Base-by-base conservation (phyloP, 2,888 invertebrate species). In the Siphlonurus alternatus region DNA sequence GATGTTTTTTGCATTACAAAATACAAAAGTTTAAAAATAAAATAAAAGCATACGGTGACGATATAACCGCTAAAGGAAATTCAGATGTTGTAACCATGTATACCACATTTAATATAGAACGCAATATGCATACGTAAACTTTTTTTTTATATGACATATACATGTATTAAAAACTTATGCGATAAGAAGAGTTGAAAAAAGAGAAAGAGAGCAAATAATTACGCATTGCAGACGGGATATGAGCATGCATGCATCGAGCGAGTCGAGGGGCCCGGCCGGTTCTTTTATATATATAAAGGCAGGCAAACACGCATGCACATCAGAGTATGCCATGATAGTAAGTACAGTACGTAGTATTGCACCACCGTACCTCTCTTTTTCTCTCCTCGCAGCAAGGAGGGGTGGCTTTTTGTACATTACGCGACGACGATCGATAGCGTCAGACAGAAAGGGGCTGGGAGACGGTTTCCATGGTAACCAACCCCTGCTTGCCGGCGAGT, bases 381-480 rank as follows among this genome's bases (percentile, higher is more conserved):
- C 10, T n/a, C 10, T 10, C 10, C 53, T 15, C 10, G 53, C 53
- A 51, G 53, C 10, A 10, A 51, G 53, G 22, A 56, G 22, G 56
- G 56, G 56, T 56, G 56, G 56, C 56, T 56, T 56, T 56, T 56
- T 56, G 56, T 56, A 22, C 56, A 22, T n/a, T 38, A 38, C 15
- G 5, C 38, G n/a, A n/a, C n/a, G n/a, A n/a, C n/a, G 38, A 56
- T 56, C 56, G 22, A 56, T 56, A 56, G n/a, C n/a, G 56, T 56
- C 56, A 56, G 56, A 56, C 56, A 56, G 56, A 56, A 56, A 56
- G 56, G 56, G 56, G 56, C 56, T n/a, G n/a, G 56, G 56, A 56
- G 56, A 20, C 56, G 56, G 56, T 56, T 56, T 10, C 56, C n/a
- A 56, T 56, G n/a, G 56, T 22, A 22, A 56, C 56, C 56, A 56